Conservation (phyloP, 2,888 invertebrate species). For the Apodemia duryi region DNA sequence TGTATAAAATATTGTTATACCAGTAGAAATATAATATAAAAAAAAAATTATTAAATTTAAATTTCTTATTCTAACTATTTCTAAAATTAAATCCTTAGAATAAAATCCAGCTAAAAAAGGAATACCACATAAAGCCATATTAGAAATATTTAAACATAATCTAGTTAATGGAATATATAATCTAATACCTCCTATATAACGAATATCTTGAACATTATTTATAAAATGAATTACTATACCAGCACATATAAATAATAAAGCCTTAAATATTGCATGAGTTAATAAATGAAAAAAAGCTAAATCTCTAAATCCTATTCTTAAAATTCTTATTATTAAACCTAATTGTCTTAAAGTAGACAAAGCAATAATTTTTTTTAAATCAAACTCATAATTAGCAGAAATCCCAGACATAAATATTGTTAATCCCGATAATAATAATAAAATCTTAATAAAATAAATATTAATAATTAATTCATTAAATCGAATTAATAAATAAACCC, state of each 20-base stretch:
- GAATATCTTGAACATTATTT: slow-evolving; percentile 83
- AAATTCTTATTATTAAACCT: slow-evolving; percentile 84
- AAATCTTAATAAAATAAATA: slow-evolving; percentile 60
- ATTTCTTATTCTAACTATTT: slow-evolving; percentile 70
- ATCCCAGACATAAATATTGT: slow-evolving; percentile 81
- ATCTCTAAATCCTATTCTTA: slow-evolving; percentile 73
- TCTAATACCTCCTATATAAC: slow-evolving; percentile 74
- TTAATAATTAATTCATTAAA: slow-evolving; percentile 75
- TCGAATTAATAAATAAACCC: slow-evolving; percentile 75
- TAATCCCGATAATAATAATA: slow-evolving; percentile 49
- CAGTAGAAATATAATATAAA: slow-evolving; percentile 77
- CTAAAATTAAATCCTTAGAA: slow-evolving; percentile 82
- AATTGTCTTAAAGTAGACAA: slow-evolving; percentile 87
- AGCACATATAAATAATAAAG: background rate
- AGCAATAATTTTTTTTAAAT: slow-evolving; percentile 89
- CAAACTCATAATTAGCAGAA: slow-evolving; percentile 82
- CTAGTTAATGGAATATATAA: slow-evolving; percentile 43
- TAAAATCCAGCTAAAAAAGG: slow-evolving; percentile 84
- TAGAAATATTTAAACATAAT: background rate
- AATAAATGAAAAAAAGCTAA: slow-evolving; percentile 70
- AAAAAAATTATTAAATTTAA: slow-evolving; percentile 76
- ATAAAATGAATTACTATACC: slow-evolving; percentile 81
- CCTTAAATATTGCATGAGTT: background rate
- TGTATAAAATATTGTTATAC: slow-evolving; percentile 78
- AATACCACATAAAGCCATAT: slow-evolving; percentile 80